Evolutionary conservation across 2,888 invertebrate species (phyloP), one percentile per base, ranked within the genome.

Genomic region (Brachynemurus nebulosus): DNA sequence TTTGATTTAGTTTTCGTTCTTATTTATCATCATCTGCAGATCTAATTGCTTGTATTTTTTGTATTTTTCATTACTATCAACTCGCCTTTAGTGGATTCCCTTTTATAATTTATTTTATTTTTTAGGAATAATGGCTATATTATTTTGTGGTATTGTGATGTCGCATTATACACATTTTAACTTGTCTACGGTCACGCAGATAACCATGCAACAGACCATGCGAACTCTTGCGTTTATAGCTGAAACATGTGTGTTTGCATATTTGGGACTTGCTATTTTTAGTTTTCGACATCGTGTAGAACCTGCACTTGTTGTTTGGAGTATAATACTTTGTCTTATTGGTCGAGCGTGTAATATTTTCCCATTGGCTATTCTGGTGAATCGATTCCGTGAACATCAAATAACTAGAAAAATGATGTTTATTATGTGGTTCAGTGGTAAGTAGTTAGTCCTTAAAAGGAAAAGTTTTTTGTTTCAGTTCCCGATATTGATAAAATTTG

Each of bases 121-220:
- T 64, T 55, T 70, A 80, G 91, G 97, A 48, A 98, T 98, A 47
- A 98, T 98, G 97, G 96, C 98, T 6, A 98, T 98, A 57, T 67
- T 98, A 53, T 96, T 97, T 63, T 95, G 95, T 68, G 98, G 97
- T 6, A 92, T 98, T 59, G 95, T 96, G 1, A 98, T 98, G 98
- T 96, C 96, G 0, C 98, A 98, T 64, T 98, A 98, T 64, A 97
- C 97, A 11, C 98, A 98, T 70, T 91, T 90, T 59, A 98, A 98
- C 65, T 69, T 98, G 35, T 96, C 96, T 1, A 96, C 97, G 1
- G 86, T 98, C 16, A 96, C 97, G 1, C 98, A 98, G 69, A 95
- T 98, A 42, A 97, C 97, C 3, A 96, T 98, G 86, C 96, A 97
- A 63, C 96, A 97, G 66, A 97, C 96, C 1, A 90, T 98, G 79